These are phyloP conservation scores for Nasua narica DNA, from an alignment of 2,797 vertebrate genomes.

Conservation along the genomic window DNA sequence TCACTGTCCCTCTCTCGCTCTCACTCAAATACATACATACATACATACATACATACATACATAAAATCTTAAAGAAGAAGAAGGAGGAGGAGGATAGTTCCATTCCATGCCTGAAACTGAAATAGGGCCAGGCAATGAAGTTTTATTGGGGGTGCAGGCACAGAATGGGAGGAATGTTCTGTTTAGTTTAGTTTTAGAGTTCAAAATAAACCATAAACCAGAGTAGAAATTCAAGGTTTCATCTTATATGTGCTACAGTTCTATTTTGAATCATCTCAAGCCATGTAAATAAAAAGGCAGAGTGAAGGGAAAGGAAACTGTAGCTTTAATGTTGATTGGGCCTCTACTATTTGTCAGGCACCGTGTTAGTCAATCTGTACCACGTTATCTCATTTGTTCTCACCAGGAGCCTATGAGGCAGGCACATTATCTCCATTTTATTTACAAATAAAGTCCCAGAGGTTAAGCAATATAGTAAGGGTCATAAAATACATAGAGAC, in stretches of 20 bases:
- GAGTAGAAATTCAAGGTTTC: slow-evolving; percentile 16
- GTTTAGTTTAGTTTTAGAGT: background rate
- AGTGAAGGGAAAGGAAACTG: background rate
- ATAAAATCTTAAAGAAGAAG: too few species aligned
- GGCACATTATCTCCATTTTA: background rate
- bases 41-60: too few species aligned
- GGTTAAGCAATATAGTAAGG: background rate
- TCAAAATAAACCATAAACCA: background rate
- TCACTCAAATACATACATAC: too few species aligned
- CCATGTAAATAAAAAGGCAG: slow-evolving; percentile 1
- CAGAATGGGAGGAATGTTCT: background rate
- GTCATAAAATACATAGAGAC: background rate
- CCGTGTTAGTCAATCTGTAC: background rate
- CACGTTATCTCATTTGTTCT: background rate
- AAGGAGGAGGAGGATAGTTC: background rate
- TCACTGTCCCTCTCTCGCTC: too few species aligned
- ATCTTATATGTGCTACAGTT: background rate
- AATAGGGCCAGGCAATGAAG: background rate
- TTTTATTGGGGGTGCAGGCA: background rate
- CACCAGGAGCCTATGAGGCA: background rate
- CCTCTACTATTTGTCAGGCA: background rate
- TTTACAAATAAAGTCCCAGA: background rate
- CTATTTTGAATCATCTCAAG: background rate
- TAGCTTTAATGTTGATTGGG: background rate
- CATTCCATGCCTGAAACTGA: background rate